Percentiles rank a stretch among this genome's conserved stretches.
Conservation (phyloP, 2,888 invertebrate genomes). For the Rhagophthalmus giganteus region DNA sequence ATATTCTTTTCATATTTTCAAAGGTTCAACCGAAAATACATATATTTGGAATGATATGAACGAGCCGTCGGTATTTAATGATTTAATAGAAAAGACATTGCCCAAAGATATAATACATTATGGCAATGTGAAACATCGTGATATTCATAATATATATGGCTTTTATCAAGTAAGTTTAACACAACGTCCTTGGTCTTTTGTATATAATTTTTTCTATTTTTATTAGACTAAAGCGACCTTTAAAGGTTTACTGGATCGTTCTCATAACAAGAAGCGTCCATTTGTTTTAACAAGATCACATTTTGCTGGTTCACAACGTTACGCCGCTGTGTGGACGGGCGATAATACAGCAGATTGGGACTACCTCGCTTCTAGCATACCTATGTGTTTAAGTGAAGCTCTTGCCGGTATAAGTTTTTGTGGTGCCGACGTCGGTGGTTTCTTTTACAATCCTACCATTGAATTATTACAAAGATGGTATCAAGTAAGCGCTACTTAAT, state of each 20-base stretch:
- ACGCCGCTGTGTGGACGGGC: constrained; percentile 94
- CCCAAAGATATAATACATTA: constrained; percentile 87
- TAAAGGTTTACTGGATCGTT: constrained; percentile 61
- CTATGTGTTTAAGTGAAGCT: constrained; percentile 87
- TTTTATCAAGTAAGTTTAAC: constrained; percentile 64
- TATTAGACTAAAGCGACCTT: constrained; percentile 67
- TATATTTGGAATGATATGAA: constrained; percentile 99
- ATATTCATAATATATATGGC: constrained; percentile 94
- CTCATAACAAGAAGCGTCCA: constrained; percentile 74
- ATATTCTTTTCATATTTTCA: constrained; percentile 69
- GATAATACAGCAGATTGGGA: constrained; percentile 94
- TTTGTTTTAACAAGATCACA: constrained; percentile 88
- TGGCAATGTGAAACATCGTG: constrained; percentile 80
- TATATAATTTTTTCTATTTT: too few species aligned
- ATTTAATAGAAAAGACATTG: constrained; percentile 88
- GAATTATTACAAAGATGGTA: constrained; percentile 78
- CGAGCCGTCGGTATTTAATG: constrained; percentile 94
- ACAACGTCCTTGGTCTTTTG: too few species aligned
- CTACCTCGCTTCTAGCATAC: constrained; percentile 79
- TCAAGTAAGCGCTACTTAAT: too few species aligned
- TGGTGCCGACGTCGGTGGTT: constrained; percentile 96
- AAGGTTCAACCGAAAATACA: constrained; percentile 74
- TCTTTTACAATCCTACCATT: constrained; percentile 88
- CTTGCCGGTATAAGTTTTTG: constrained; percentile 85
- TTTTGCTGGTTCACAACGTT: constrained; percentile 91